These are phyloP conservation scores for Kryphioiulus occultus DNA, from an alignment of 2,888 invertebrate genomes.

Conservation along the genomic window DNA sequence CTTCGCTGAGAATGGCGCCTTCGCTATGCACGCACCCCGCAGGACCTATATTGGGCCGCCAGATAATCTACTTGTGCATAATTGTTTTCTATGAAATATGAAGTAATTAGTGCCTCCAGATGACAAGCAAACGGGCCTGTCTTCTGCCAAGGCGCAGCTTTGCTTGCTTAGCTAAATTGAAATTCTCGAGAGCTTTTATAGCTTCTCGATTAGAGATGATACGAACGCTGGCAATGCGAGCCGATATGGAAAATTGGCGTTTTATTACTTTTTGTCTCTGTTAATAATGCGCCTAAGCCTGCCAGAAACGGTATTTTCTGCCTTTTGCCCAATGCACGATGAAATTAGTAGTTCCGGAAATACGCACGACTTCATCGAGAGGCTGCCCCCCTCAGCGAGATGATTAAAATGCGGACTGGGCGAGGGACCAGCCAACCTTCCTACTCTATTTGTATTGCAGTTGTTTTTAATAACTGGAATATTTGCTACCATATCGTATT, in stretches of 20 bases:
- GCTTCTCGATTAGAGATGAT: slow-evolving; percentile 17
- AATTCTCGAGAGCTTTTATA: slow-evolving; percentile 32
- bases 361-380: not conserved
- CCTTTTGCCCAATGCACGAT: not conserved
- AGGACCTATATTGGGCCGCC: slow-evolving; percentile 37
- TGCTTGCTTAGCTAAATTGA: slow-evolving; percentile 39
- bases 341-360: slow-evolving; percentile 5
- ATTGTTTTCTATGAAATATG: slow-evolving; percentile 48
- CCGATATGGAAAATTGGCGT: slow-evolving; percentile 24
- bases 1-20: not conserved
- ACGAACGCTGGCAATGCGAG: not conserved
- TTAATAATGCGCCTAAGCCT: slow-evolving; percentile 18
- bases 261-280: slow-evolving; percentile 31
- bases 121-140: not conserved
- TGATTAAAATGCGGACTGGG: not conserved
- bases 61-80: slow-evolving; percentile 43
- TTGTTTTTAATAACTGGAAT: slow-evolving; percentile 16
- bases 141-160: not conserved
- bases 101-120: slow-evolving; percentile 43
- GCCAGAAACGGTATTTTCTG: not conserved
- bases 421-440: not conserved
- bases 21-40: not conserved
- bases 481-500: not conserved
- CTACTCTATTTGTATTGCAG: no score
- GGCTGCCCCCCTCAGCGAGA: not conserved